These are phyloP conservation scores for Mycetomoellerius zeteki DNA, from an alignment of 1,140 invertebrate genomes.

Conservation along the genomic window DNA sequence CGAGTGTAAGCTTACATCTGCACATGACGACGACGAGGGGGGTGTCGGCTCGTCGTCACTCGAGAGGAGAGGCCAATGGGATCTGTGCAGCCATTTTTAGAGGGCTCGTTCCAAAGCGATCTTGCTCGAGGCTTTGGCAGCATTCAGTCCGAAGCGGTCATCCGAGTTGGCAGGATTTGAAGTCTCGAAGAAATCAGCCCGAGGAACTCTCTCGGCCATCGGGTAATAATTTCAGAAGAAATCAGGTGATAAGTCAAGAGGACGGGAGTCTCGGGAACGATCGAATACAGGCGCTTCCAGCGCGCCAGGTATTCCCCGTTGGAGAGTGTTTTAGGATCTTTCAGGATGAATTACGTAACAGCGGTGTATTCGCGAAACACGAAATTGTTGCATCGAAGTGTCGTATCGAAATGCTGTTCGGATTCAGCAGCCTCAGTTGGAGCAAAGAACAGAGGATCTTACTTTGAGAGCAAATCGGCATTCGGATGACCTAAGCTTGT, in stretches of 20 bases:
- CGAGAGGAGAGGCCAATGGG: constrained; percentile 85
- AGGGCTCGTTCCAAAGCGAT: constrained; percentile 83
- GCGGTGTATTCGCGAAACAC: neutral
- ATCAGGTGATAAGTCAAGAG: neutral
- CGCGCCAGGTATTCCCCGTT: constrained; percentile 37
- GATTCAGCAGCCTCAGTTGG: neutral
- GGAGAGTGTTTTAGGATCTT: constrained; percentile 44
- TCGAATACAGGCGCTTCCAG: neutral
- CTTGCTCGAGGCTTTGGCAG: constrained; percentile 81
- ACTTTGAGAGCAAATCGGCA: neutral
- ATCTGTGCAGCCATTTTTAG: constrained; percentile 87
- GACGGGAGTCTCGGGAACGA: neutral
- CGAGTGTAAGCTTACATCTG: constrained; percentile 87
- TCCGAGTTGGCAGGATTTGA: constrained; percentile 77
- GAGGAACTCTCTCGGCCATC: neutral
- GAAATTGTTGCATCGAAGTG: constrained; percentile 25
- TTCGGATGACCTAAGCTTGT: neutral
- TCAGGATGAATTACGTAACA: constrained; percentile 68
- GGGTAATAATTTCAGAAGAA: constrained; percentile 5
- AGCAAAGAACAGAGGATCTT: neutral
- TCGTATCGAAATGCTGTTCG: neutral
- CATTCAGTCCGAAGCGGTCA: constrained; percentile 86
- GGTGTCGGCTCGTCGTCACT: constrained; percentile 77
- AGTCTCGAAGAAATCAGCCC: constrained; percentile 13
- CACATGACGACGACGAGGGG: constrained; percentile 68